These are phyloP conservation scores for Varanus salvator DNA, from an alignment of 2,113 vertebrate genomes.

Conservation along the genomic window DNA sequence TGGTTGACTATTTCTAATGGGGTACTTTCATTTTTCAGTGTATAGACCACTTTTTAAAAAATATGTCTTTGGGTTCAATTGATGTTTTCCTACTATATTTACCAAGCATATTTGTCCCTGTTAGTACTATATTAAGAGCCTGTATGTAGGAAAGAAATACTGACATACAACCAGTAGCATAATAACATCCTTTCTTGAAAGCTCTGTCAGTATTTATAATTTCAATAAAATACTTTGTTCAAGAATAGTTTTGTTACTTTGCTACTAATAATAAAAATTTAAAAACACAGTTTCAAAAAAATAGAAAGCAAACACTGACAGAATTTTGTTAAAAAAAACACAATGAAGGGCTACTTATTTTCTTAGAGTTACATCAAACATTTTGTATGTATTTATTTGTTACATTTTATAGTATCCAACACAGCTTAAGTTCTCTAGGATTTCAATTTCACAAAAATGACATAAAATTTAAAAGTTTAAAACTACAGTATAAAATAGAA, in stretches of 20 bases:
- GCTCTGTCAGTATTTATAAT: not conserved
- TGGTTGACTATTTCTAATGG: not conserved
- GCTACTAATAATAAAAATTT: not conserved
- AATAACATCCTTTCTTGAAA: not conserved
- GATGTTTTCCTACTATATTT: constrained; percentile 1
- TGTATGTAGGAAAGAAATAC: not conserved
- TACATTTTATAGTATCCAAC: too few species aligned
- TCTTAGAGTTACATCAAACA: not conserved
- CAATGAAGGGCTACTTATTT: not conserved
- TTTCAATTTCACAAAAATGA: too few species aligned
- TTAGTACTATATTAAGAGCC: not conserved
- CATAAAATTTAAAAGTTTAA: too few species aligned
- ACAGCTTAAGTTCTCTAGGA: too few species aligned
- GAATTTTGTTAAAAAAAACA: not conserved
- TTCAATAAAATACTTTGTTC: not conserved
- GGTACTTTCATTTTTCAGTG: not conserved
- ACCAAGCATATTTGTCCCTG: not conserved
- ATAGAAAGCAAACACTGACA: not conserved
- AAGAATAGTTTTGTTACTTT: not conserved
- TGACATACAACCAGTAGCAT: not conserved
- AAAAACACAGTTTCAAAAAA: too few species aligned
- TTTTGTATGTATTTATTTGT: too few species aligned
- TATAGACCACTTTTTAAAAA: not conserved
- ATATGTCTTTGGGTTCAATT: too few species aligned
- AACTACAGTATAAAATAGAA: too few species aligned